Conservation (phyloP, 2,797 vertebrate genomes). For the Onychomys arenicola region DNA sequence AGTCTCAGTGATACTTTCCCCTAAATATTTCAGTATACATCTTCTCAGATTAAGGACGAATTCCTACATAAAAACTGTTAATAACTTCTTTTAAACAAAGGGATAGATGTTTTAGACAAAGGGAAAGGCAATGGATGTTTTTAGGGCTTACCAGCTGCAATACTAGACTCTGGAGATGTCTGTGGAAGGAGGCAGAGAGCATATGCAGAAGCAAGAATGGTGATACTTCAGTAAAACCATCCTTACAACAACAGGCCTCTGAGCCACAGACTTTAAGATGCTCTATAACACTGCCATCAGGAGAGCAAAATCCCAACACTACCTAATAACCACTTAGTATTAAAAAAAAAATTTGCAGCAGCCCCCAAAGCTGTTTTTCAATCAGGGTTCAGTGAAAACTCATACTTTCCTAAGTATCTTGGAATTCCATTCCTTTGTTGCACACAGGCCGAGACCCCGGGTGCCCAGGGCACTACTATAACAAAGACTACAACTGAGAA, state of each 20-base stretch:
- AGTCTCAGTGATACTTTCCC: background rate
- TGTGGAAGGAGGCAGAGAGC: background rate
- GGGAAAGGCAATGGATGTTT: background rate
- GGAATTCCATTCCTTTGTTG: background rate
- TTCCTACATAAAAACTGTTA: background rate
- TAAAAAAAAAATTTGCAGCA: constrained; percentile 39
- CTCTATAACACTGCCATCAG: background rate
- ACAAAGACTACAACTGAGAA: constrained; percentile 16
- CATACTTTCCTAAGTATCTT: background rate
- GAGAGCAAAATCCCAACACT: constrained; percentile 42
- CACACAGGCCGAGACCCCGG: background rate
- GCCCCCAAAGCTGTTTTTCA: background rate
- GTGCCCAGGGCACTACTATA: background rate
- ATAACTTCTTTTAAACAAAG: background rate
- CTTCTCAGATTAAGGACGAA: constrained; percentile 25
- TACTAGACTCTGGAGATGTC: background rate
- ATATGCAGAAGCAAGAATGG: background rate
- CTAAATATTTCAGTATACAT: constrained; percentile 29
- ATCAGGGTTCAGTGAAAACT: constrained; percentile 32
- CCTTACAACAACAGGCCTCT: constrained; percentile 33
- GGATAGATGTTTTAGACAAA: background rate
- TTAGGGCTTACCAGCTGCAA: background rate
- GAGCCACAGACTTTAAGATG: background rate
- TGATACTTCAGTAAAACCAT: background rate
- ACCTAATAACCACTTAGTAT: constrained; percentile 5